phyloP scores from a whole-genome alignment of 2,113 vertebrate species.

The Synodontis membranacea region DNA sequence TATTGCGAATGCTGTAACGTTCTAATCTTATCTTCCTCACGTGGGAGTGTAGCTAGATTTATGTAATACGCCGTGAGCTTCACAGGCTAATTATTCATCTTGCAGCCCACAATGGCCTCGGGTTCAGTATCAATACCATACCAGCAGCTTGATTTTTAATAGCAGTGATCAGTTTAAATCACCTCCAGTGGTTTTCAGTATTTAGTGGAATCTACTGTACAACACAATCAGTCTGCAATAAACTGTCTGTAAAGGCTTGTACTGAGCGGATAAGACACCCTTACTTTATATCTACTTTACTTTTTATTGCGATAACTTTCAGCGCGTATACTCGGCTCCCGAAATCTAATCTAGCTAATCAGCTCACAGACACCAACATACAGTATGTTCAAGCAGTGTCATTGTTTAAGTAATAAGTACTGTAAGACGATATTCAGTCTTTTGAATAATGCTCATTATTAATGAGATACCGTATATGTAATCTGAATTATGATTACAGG shows the following conservation, averaged over 20 bases:
- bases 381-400: background rate
- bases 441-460: background rate
- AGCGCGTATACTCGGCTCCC: background rate
- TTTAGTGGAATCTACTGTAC: background rate
- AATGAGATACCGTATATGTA: background rate
- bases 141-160: background rate
- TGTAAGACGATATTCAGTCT: background rate
- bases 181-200: background rate
- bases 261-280: background rate
- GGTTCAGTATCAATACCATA: background rate
- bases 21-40: constrained; percentile 10
- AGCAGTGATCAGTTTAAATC: background rate
- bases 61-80: constrained; percentile 22
- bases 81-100: background rate
- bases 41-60: constrained; percentile 35
- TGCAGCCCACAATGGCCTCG: background rate
- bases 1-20: background rate
- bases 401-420: background rate
- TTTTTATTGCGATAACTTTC: background rate
- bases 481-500: background rate
- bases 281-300: background rate
- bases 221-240: background rate
- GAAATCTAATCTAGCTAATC: background rate
- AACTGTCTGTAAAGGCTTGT: background rate
- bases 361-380: background rate